Evolutionary conservation across 2,797 vertebrate genomes (phyloP), one percentile per base, ranked within the genome.

Genomic region (Chloroceryle inda): DNA sequence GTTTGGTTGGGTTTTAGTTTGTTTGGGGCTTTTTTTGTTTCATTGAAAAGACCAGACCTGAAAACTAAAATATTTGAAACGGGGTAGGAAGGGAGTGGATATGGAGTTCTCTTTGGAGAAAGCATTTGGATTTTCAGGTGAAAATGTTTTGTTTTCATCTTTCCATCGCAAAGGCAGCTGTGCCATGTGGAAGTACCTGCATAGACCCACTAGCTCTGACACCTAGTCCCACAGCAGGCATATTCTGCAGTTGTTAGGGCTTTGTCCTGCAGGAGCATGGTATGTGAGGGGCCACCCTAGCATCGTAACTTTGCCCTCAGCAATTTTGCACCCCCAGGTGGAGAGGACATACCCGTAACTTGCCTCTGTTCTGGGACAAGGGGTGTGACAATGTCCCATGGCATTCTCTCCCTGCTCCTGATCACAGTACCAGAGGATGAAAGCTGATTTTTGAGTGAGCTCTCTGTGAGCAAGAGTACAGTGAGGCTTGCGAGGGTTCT

Each of bases 221-320:
- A 49, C 29, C 47, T 35, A 13, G 4, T 69, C 67, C 88, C 16
- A 31, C 12, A 74, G 68, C 66, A 45, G 42, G 23, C 8, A 2
- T 5, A 15, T 67, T 72, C 78, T 52, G 29, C 58, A 52, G 44
- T 13, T 14, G 15, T 50, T 53, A 67, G 62, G 38, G 61, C 59
- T 53, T 44, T 3, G 3, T 21, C 35, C 26, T 40, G 31, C 1
- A 8, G 37, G 24, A 85, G 75, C 1, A 0, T 18, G 18, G 5
- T 5, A 18, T 33, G 38, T 22, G 40, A 71, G 29, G 31, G 23
- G 18, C 15, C 61, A 75, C 27, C 22, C 26, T 18, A 38, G 42
- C 35, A 44, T n/a, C 15, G 0, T n/a, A 88, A 38, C 56, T 76
- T 62, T 81, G 35, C 29, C 58, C 55, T 73, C 35, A 44, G 64